phyloP scores from a whole-genome alignment of 2,797 vertebrate genomes.

The Valencia hispanica region DNA sequence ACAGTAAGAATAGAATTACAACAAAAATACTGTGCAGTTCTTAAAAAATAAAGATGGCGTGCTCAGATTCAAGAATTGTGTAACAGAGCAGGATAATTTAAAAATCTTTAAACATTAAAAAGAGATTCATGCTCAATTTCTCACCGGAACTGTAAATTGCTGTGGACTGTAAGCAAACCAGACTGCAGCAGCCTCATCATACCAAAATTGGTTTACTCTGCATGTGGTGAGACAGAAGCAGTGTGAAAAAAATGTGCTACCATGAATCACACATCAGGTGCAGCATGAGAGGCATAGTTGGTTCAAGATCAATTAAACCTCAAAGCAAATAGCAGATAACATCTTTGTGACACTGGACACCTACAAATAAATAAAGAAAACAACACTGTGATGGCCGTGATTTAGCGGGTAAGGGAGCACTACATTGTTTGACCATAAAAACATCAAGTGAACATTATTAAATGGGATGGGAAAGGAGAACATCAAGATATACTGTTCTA shows the following conservation, averaged over 20 bases:
- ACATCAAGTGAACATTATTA: slow-evolving; percentile 6
- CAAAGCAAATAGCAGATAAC: background rate
- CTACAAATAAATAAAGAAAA: background rate
- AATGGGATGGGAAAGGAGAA: background rate
- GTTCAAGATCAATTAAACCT: slow-evolving; percentile 7
- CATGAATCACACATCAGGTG: slow-evolving; percentile 1
- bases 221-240: background rate
- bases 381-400: background rate
- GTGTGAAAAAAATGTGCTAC: background rate
- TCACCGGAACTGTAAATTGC: background rate
- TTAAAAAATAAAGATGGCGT: too few species aligned
- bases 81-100: too few species aligned
- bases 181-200: background rate
- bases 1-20: too few species aligned
- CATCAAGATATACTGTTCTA: slow-evolving; percentile 28
- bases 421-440: slow-evolving; percentile 7
- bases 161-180: background rate
- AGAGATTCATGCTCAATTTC: background rate
- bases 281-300: background rate
- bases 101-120: background rate
- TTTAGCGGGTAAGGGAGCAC: background rate
- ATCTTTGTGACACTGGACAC: background rate
- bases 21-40: too few species aligned
- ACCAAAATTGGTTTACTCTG: background rate
- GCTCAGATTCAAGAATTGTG: too few species aligned